These are phyloP conservation scores for Hypolimnas misippus DNA, from an alignment of 2,888 invertebrate species.

Conservation along the genomic window DNA sequence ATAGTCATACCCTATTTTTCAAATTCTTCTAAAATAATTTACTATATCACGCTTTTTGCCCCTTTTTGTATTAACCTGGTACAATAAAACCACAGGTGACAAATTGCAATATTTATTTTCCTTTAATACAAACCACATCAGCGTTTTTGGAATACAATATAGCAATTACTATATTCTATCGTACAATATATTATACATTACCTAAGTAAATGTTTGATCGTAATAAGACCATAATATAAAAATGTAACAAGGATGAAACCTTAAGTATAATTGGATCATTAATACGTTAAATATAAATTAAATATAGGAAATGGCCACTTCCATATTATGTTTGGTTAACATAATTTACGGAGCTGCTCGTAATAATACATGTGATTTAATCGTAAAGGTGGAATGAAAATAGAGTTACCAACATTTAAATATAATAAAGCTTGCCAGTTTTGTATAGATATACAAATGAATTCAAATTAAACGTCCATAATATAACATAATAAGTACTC, in stretches of 20 bases:
- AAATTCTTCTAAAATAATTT: too few relatives aligned
- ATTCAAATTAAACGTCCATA: background rate
- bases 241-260: constrained; percentile 27
- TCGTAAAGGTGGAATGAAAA: constrained; percentile 34
- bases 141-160: constrained; percentile 30
- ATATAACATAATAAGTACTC: background rate
- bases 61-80: too few relatives aligned
- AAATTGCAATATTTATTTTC: constrained; percentile 28
- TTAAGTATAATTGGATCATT: constrained; percentile 23
- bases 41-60: too few relatives aligned
- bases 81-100: background rate
- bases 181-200: constrained; percentile 9
- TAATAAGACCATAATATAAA: constrained; percentile 20
- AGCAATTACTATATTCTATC: constrained; percentile 21
- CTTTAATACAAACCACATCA: constrained; percentile 37
- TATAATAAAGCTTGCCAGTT: background rate
- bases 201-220: constrained; percentile 11
- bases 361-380: constrained; percentile 33
- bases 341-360: constrained; percentile 27
- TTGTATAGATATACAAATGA: background rate
- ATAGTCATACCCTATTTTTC: too few relatives aligned
- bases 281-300: constrained; percentile 35
- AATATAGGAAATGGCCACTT: constrained; percentile 39
- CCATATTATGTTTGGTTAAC: constrained; percentile 34
- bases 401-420: constrained; percentile 27